A percentile compares a stretch with the other conserved stretches of the same genome.
These are phyloP conservation scores for Plutella xylostella DNA, from an alignment of 2,888 invertebrate genomes.

Conservation along the genomic window DNA sequence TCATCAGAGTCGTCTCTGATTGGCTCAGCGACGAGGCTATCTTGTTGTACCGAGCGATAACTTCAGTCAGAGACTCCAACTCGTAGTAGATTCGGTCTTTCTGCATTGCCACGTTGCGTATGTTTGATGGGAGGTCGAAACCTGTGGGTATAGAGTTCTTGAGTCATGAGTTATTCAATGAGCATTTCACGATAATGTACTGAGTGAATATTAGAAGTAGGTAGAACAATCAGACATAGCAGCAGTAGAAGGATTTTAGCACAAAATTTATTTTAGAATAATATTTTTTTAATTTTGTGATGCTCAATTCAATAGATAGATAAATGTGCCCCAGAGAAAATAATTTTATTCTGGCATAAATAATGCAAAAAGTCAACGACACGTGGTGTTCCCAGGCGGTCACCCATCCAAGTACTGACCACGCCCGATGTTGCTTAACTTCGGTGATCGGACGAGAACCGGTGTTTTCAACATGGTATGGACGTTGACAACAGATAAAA, in stretches of 20 bases:
- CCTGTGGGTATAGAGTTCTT: constrained; percentile 27
- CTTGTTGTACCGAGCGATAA: constrained; percentile 74
- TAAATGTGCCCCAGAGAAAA: no score
- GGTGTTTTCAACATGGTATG: constrained; percentile 16
- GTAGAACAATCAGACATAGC: no score
- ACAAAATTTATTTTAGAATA: no score
- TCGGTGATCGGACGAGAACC: constrained; percentile 27
- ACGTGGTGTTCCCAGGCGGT: constrained; percentile 21
- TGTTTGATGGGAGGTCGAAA: constrained; percentile 50
- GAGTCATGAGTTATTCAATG: no score
- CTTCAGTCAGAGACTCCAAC: constrained; percentile 68
- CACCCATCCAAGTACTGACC: constrained; percentile 22
- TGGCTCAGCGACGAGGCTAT: constrained; percentile 74
- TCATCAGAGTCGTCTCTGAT: constrained; percentile 79
- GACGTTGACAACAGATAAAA: no score
- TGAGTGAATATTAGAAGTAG: no score
- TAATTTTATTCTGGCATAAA: no score
- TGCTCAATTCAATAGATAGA: no score
- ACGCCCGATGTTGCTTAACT: constrained; percentile 25
- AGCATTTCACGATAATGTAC: no score
- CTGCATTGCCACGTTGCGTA: constrained; percentile 71
- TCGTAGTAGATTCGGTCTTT: constrained; percentile 74
- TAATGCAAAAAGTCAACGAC: constrained; percentile 14
- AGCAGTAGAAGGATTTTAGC: no score
- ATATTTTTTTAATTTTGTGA: no score